Percentiles rank a stretch among this genome's conserved stretches.
Conservation (phyloP, 2,797 vertebrate species). For the Cacajao melanocephalus region DNA sequence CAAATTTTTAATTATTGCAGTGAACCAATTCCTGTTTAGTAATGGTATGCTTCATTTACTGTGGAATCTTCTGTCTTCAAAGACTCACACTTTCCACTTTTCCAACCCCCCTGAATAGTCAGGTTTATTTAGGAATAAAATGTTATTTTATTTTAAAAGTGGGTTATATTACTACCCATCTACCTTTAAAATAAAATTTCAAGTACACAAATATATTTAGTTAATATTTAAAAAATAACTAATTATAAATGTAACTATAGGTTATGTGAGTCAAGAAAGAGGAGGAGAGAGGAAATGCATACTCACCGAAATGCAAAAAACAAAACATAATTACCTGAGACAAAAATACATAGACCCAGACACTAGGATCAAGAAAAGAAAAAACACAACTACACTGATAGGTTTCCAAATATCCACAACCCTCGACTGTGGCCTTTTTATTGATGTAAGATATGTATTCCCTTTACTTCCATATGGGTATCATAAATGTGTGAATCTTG, state of each 20-base stretch:
- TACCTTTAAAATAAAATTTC: slow-evolving; percentile 33
- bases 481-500: background rate
- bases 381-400: background rate
- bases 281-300: background rate
- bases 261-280: background rate
- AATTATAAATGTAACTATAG: background rate
- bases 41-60: background rate
- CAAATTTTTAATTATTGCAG: background rate
- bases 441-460: background rate
- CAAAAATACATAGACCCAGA: background rate
- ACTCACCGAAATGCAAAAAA: background rate
- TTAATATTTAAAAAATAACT: background rate
- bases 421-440: background rate
- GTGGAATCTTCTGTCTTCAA: background rate
- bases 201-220: background rate
- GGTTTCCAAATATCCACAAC: background rate
- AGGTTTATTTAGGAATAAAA: slow-evolving; percentile 6
- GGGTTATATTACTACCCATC: background rate
- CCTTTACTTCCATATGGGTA: background rate
- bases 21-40: background rate
- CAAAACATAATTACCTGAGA: background rate
- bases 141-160: slow-evolving; percentile 11
- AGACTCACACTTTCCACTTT: background rate
- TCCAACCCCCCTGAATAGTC: background rate
- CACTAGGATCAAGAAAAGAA: background rate